phyloP scores from a whole-genome alignment of 2,113 vertebrate genomes.

The Sterna hirundo region DNA sequence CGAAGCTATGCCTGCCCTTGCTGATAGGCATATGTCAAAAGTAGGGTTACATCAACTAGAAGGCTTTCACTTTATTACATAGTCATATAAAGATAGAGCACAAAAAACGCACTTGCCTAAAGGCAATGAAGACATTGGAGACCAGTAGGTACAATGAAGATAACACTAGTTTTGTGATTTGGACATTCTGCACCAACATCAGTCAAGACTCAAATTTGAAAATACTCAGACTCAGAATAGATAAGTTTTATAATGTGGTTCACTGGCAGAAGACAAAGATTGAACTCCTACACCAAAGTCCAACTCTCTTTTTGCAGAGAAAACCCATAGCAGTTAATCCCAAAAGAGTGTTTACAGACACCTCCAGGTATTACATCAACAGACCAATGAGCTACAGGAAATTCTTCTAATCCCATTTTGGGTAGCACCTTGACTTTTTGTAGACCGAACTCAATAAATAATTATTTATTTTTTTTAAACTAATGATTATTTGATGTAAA shows the following conservation, averaged over 20 bases:
- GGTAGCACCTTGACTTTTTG: neutral
- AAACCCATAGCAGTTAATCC: neutral
- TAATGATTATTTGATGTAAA: neutral
- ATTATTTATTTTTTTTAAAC: rapidly evolving
- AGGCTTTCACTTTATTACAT: neutral
- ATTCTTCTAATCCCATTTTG: neutral
- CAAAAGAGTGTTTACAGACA: neutral
- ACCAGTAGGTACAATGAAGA: neutral
- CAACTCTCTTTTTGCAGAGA: neutral
- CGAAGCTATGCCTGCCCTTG: neutral
- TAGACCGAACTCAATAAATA: neutral
- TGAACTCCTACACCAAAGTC: neutral
- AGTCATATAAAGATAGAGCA: neutral
- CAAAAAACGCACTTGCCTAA: neutral
- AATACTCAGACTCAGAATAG: neutral
- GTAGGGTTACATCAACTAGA: neutral
- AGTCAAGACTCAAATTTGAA: neutral
- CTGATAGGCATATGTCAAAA: neutral
- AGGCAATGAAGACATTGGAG: neutral
- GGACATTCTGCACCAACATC: neutral
- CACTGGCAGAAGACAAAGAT: neutral
- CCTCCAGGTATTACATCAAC: neutral
- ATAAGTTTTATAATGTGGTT: neutral
- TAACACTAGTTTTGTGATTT: neutral
- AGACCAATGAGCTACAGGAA: neutral